Conservation (phyloP, 2,797 vertebrate species). For the Carapus acus region DNA sequence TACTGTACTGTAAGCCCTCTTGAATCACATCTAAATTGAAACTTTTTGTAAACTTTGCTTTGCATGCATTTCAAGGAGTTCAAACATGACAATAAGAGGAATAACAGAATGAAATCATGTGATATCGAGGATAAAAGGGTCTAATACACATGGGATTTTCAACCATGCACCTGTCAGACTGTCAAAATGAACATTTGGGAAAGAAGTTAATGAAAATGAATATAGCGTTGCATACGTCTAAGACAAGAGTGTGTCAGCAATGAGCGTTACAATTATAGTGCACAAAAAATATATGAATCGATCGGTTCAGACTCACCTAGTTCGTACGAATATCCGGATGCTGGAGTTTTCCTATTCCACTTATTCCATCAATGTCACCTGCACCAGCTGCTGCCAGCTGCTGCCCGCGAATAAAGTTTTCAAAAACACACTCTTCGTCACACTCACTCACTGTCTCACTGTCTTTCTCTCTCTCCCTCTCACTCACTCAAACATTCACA, state of each 20-base stretch:
- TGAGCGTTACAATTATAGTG: background rate
- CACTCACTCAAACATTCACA: background rate
- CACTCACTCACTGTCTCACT: slow-evolving; percentile 27
- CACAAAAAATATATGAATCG: slow-evolving; percentile 1
- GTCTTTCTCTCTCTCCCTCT: slow-evolving; percentile 24
- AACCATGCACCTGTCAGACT: no score
- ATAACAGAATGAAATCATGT: background rate
- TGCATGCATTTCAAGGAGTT: background rate
- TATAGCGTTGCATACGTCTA: no score
- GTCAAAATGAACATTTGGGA: no score
- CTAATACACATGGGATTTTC: background rate
- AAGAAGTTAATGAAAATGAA: no score
- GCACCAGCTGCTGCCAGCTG: slow-evolving; percentile 43
- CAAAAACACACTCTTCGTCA: background rate
- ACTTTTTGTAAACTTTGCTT: background rate
- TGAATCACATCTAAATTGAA: slow-evolving; percentile 1
- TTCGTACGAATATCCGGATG: slow-evolving; percentile 57
- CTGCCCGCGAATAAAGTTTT: background rate
- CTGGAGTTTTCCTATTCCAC: slow-evolving; percentile 30
- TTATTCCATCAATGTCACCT: slow-evolving; percentile 57
- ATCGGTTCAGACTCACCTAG: slow-evolving; percentile 56
- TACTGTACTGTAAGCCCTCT: no score
- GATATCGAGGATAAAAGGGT: no score
- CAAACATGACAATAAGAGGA: background rate
- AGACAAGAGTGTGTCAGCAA: background rate